Conservation (phyloP, 2,797 vertebrate genomes). For the Spheniscus humboldti region DNA sequence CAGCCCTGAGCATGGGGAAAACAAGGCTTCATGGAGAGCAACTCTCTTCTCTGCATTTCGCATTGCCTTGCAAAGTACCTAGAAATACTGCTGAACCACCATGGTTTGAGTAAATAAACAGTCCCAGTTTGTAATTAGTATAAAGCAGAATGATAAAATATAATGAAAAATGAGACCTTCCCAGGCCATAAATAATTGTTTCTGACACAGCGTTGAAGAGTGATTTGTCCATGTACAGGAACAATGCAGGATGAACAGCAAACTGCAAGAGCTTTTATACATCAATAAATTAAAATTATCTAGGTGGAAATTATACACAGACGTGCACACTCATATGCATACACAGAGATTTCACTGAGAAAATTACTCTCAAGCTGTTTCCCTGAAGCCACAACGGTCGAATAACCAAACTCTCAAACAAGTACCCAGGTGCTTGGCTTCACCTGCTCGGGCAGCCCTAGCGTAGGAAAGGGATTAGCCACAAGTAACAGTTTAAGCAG, state of each 20-base stretch:
- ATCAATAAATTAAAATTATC: not conserved
- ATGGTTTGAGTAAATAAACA: not conserved
- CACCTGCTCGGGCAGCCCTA: not conserved
- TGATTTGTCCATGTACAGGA: not conserved
- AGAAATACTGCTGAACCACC: not conserved
- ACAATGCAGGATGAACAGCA: not conserved
- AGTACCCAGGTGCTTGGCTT: not conserved
- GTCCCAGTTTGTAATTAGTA: not conserved
- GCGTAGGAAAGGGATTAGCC: not conserved
- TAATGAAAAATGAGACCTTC: not conserved
- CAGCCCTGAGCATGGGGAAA: not conserved
- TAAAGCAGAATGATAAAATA: not conserved
- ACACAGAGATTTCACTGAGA: not conserved
- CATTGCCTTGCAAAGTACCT: not conserved
- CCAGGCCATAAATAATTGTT: not conserved
- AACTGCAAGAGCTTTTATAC: not conserved
- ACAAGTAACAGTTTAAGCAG: not conserved
- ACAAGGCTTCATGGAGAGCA: not conserved
- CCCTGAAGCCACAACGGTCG: not conserved
- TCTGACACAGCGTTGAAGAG: not conserved
- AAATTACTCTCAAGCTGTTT: not conserved
- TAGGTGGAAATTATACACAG: not conserved
- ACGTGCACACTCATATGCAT: not conserved
- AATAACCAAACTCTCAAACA: not conserved
- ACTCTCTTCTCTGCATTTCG: not conserved